Base-by-base conservation (phyloP, 2,888 invertebrate species). In the Limnephilus marmoratus region DNA sequence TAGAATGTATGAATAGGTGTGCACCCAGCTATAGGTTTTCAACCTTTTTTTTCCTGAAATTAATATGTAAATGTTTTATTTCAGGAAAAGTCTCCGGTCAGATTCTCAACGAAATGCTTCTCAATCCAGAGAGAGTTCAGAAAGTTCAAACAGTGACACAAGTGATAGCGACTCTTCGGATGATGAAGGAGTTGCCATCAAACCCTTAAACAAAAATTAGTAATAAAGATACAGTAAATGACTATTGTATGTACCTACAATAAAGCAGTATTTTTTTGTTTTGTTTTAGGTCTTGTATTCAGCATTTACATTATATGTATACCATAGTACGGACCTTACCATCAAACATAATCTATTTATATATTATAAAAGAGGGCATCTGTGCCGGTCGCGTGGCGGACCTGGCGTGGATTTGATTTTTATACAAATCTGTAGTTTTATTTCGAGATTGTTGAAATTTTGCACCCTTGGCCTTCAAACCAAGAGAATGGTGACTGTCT, bases 151-250 rank as follows among this genome's bases (percentile, higher is more conserved):
- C 5, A 90, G 91, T 68, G 90, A 90, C 80, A 68, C 31, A 29
- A 91, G 91, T 83, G 88, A 88, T 45, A 91, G 91, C 31, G 91
- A 91, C 11, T 45, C 53, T n/a, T 91, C 91, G 85, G 91, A 91
- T 90, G 91, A 91, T 45, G 89, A 89, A 90, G 34, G 18, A 18
- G 91, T 68, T 68, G 24, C 24, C 9, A 24, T n/a, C 68, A 24
- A 68, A 24, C 68, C 68, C 68, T n/a, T 68, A 68, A 68, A 24
- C 7, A 68, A 68, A 68, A 68, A 68, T 18, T 68, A 68, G 53
- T 18, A 68, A 68, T 68, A 68, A 68, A 68, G 5, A 68, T 68
- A 24, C 24, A 68, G 68, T 68, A 68, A 68, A 68, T 68, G 68
- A 49, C 13, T 31, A 31, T 31, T 31, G 31, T 49, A 12, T 49